Conservation (phyloP, 2,888 invertebrate species). For the Eurytoma californica region DNA sequence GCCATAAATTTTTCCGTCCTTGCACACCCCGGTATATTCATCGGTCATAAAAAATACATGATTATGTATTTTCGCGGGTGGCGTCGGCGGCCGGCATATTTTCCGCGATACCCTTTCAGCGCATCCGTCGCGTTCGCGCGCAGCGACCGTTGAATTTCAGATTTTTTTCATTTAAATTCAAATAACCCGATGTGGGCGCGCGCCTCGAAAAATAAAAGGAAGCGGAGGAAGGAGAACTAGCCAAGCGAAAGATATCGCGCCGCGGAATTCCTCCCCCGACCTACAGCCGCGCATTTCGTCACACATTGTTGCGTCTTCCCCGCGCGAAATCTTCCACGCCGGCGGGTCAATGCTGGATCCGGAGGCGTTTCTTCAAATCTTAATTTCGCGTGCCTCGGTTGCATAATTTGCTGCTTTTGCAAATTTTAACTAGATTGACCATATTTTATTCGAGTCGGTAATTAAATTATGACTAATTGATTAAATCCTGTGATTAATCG, state of each 20-base stretch:
- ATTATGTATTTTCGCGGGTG: constrained; percentile 38
- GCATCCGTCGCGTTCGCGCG: neutral
- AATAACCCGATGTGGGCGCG: constrained; percentile 29
- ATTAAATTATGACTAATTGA: no score
- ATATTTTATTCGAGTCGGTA: no score
- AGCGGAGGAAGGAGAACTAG: constrained; percentile 16
- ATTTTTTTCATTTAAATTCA: constrained; percentile 54
- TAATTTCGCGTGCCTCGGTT: no score
- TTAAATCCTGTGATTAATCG: no score
- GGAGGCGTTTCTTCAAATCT: no score
- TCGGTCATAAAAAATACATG: constrained; percentile 46
- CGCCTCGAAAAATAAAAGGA: neutral
- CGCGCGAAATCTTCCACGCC: constrained; percentile 35
- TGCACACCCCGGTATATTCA: constrained; percentile 5
- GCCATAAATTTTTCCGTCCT: constrained; percentile 20
- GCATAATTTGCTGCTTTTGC: no score
- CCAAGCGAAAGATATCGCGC: constrained; percentile 48
- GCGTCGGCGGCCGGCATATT: constrained; percentile 29
- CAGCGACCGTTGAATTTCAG: constrained; percentile 43
- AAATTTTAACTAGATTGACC: no score
- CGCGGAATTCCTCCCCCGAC: constrained; percentile 17
- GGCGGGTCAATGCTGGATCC: neutral
- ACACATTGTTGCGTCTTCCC: constrained; percentile 50
- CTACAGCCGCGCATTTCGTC: constrained; percentile 30
- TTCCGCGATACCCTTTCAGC: constrained; percentile 33